Conservation (phyloP, 1,140 invertebrate species). For the Pseudobourletiella spinata region DNA sequence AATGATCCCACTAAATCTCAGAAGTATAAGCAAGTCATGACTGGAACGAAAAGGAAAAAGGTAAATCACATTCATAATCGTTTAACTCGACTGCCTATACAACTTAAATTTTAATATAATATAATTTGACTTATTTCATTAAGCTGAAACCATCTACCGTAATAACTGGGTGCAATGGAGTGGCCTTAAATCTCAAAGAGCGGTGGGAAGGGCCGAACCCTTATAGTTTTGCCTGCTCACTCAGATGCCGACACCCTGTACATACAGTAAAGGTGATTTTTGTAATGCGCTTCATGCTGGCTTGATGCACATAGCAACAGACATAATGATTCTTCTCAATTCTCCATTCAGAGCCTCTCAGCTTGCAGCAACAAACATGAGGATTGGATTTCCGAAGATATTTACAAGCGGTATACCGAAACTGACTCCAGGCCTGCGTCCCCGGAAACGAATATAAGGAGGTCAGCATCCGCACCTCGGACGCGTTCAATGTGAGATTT, state of each 20-base stretch:
- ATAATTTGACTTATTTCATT: too few relatives aligned
- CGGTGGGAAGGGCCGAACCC: slow-evolving; percentile 11
- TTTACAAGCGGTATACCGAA: slow-evolving; percentile 34
- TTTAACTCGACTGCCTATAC: too few relatives aligned
- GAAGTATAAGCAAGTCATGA: too few relatives aligned
- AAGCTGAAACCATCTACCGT: not conserved
- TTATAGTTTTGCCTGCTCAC: slow-evolving; percentile 13
- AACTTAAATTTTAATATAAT: too few relatives aligned
- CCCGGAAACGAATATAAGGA: slow-evolving; percentile 8
- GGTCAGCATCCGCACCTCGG: slow-evolving; percentile 3
- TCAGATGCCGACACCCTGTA: slow-evolving; percentile 14
- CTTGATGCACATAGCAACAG: too few relatives aligned
- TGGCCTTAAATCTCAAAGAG: slow-evolving; percentile 11
- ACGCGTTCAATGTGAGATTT: not conserved
- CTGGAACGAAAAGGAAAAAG: too few relatives aligned
- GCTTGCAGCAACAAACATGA: slow-evolving; percentile 11
- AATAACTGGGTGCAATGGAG: slow-evolving; percentile 8
- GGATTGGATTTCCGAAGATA: slow-evolving; percentile 30
- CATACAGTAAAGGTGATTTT: slow-evolving; percentile 10
- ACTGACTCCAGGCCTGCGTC: slow-evolving; percentile 32
- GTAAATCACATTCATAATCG: too few relatives aligned
- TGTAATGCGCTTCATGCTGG: too few relatives aligned
- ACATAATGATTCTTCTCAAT: too few relatives aligned
- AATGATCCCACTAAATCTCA: too few relatives aligned
- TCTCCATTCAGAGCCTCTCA: too few relatives aligned